Evolutionary conservation across 2,113 vertebrate species (phyloP), one percentile per base, ranked within the genome.

Genomic region (Eclectus roratus): DNA sequence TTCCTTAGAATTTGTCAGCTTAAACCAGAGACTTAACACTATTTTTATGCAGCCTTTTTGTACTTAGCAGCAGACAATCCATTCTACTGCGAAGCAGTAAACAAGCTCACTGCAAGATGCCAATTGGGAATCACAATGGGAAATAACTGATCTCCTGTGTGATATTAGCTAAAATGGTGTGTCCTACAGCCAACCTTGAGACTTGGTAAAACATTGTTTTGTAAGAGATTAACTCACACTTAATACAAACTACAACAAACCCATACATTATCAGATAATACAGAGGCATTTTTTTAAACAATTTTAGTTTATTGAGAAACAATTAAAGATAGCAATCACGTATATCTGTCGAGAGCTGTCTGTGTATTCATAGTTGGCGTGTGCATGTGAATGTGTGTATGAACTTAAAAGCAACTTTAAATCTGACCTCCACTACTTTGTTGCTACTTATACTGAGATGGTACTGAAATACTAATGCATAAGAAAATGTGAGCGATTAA

Each of bases 141-240:
- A 96, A 97, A 97, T 78, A 94, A 93, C 92, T 88, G 93, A 95
- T 97, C 92, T 97, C 94, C 53, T 84, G 84, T 93, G 93, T 93
- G 91, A 93, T 95, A 93, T 96, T 94, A 97, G 49, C 46, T 95
- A 88, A 96, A 96, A 95, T 21, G 17, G 4, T 81, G 44, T 88
- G 90, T 97, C 95, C 97, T 98, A 94, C 87, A 95, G 83, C 24
- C 92, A 97, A 96, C 97, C 97, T 98, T 97, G 94, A 97, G 82
- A 91, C 61, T 73, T 81, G 58, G 52, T 50, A 92, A 93, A 88
- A 80, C 43, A 68, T 31, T 80, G 8, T 56, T 93, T 93, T 82
- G 37, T 92, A 64, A 94, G 92, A 77, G 64, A 97, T 89, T 94
- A 97, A 92, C 85, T 93, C 71, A 74, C 21, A 28, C 84, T 93